Percentiles rank a stretch among this genome's conserved stretches.
phyloP scores from a whole-genome alignment of 2,113 vertebrate species.

The Bubo scandiacus region DNA sequence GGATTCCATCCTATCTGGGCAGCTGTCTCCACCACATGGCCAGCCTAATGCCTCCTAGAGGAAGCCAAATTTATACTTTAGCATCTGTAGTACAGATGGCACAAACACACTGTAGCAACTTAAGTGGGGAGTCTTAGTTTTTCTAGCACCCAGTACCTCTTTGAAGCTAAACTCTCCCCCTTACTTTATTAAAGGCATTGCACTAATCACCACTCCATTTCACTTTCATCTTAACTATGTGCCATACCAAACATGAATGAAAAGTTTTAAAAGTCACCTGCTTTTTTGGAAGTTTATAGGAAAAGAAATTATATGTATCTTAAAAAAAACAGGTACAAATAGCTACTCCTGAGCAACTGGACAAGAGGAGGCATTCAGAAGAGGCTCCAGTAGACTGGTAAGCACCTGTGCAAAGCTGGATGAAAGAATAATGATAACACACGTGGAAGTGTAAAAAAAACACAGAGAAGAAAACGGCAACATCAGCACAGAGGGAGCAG shows the following conservation, averaged over 20 bases:
- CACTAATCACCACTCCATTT: not conserved
- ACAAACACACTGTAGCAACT: not conserved
- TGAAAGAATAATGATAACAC: not conserved
- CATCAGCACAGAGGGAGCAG: not conserved
- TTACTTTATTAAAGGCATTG: not conserved
- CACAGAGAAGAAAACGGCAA: not conserved
- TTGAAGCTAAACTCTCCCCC: not conserved
- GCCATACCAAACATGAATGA: not conserved
- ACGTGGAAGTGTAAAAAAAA: rapidly evolving
- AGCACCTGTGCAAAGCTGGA: not conserved
- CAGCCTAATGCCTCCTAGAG: not conserved
- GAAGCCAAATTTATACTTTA: not conserved
- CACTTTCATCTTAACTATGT: not conserved
- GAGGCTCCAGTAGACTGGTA: not conserved
- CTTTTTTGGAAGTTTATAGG: not conserved
- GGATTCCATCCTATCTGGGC: not conserved
- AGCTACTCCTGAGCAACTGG: not conserved
- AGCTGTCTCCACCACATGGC: not conserved
- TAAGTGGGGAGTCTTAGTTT: not conserved
- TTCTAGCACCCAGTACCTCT: not conserved
- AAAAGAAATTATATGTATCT: not conserved
- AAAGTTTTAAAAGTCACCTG: not conserved
- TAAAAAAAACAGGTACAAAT: not conserved
- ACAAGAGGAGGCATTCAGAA: not conserved
- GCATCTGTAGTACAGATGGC: not conserved